These are phyloP conservation scores for Macheiramphus alcinus DNA, from an alignment of 2,113 vertebrate genomes.

Conservation along the genomic window DNA sequence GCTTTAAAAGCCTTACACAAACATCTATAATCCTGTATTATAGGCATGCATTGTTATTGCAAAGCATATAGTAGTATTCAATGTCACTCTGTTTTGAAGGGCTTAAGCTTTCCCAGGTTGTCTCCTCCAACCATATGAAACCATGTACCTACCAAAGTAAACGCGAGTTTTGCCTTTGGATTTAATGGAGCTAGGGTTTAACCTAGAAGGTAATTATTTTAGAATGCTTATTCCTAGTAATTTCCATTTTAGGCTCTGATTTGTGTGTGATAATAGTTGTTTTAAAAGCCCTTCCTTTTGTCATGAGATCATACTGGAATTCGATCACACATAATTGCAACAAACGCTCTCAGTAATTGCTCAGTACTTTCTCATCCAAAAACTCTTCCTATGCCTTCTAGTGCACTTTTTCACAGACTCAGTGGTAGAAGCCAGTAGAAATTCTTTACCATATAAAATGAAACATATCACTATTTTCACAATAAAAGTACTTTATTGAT, in stretches of 20 bases:
- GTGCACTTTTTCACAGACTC: neutral
- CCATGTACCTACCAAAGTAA: neutral
- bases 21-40: neutral
- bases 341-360: neutral
- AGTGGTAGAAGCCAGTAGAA: neutral
- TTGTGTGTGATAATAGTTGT: neutral
- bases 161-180: neutral
- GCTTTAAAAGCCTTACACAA: neutral
- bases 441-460: neutral
- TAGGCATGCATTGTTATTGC: neutral
- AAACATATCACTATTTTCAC: neutral
- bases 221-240: neutral
- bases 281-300: neutral
- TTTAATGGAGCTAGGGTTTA: neutral
- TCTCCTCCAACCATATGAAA: neutral
- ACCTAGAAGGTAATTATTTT: neutral
- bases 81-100: neutral
- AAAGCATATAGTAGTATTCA: neutral
- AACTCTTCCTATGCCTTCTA: neutral
- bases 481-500: neutral
- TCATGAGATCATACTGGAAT: neutral
- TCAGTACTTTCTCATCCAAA: neutral
- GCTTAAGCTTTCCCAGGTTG: neutral
- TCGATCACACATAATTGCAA: neutral
- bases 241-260: neutral